Percentiles rank a stretch among this genome's conserved stretches.
Evolutionary conservation across 2,797 vertebrate species (phyloP).

Genomic region (Antennarius maculatus): DNA sequence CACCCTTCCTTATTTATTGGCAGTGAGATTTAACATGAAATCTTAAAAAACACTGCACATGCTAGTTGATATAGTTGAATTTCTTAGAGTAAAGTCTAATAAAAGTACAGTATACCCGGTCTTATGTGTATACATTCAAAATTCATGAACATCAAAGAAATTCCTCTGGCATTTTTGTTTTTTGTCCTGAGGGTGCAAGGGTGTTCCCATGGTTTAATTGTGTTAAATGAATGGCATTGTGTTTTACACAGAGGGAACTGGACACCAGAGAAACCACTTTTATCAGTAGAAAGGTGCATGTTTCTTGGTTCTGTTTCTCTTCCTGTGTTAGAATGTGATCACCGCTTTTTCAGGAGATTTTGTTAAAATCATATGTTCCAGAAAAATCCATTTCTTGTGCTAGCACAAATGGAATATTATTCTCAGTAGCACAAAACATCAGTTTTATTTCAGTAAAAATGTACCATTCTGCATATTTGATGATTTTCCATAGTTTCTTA

Average conservation of each 20-base stretch:
- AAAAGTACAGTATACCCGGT: slow-evolving; percentile 29
- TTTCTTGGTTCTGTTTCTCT: neutral
- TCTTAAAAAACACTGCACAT: too few relatives aligned
- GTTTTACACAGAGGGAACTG: slow-evolving; percentile 30
- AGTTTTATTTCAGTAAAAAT: slow-evolving; percentile 35
- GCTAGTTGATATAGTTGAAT: neutral
- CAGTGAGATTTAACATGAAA: too few relatives aligned
- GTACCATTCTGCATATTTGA: slow-evolving; percentile 36
- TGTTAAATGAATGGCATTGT: slow-evolving; percentile 54
- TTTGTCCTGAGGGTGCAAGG: slow-evolving; percentile 26
- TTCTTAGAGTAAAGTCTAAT: neutral
- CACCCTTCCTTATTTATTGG: too few relatives aligned
- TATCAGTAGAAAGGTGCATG: slow-evolving; percentile 6
- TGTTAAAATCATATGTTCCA: too few relatives aligned
- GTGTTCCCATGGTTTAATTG: slow-evolving; percentile 32
- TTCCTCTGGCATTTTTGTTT: slow-evolving; percentile 27
- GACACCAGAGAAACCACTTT: slow-evolving; percentile 54
- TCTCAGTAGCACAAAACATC: slow-evolving; percentile 7
- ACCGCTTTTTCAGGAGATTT: too few relatives aligned
- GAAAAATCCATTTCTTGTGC: neutral
- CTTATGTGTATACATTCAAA: slow-evolving; percentile 37
- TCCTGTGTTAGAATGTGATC: slow-evolving; percentile 14
- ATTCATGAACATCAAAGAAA: slow-evolving; percentile 40
- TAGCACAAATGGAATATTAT: too few relatives aligned
- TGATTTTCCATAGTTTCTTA: slow-evolving; percentile 9